Percentiles rank a stretch among this genome's conserved stretches.
These are phyloP conservation scores for Penaeus japonicus DNA, from an alignment of 1,140 invertebrate species.

Conservation along the genomic window DNA sequence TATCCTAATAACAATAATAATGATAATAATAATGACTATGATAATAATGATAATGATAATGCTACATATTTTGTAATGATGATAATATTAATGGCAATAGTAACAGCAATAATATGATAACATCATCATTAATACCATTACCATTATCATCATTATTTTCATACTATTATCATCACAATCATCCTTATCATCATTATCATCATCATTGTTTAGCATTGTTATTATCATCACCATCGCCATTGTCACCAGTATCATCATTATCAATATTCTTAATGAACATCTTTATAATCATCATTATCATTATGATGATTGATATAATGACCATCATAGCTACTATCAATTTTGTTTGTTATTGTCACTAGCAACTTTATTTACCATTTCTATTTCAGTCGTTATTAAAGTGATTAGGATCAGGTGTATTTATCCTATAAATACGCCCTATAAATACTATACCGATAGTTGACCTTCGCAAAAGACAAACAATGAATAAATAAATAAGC, in stretches of 20 bases:
- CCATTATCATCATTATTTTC: neutral
- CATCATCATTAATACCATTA: neutral
- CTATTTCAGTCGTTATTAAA: neutral
- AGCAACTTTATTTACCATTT: neutral
- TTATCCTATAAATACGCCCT: no score
- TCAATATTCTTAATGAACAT: no score
- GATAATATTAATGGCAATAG: no score
- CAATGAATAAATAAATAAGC: no score
- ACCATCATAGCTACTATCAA: neutral
- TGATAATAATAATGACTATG: no score
- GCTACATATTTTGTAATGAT: no score
- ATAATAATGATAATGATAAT: no score
- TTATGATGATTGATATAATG: neutral
- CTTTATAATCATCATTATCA: neutral
- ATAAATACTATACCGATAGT: no score
- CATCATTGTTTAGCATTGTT: no score
- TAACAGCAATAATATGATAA: no score
- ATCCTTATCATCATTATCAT: neutral
- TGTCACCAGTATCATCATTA: neutral
- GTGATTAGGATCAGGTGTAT: neutral
- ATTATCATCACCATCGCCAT: neutral
- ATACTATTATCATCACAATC: neutral
- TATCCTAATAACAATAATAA: no score
- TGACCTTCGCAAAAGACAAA: no score
- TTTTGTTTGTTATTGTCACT: neutral